These are phyloP conservation scores for Amitus sp. DNA, from an alignment of 2,888 invertebrate species.

Conservation along the genomic window DNA sequence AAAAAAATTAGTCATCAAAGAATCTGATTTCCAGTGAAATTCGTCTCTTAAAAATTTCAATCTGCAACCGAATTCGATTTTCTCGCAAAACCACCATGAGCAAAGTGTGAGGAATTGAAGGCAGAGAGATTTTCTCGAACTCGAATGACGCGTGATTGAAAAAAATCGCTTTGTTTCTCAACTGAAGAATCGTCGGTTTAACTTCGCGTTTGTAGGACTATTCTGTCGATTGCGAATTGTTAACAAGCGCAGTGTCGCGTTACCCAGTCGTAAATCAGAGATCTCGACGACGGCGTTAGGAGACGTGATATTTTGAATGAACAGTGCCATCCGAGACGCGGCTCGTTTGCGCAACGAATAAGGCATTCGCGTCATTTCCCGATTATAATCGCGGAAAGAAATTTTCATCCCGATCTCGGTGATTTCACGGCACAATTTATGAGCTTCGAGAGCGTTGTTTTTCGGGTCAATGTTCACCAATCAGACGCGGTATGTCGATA, in stretches of 20 bases:
- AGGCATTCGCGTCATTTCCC: not conserved
- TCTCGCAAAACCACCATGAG: too few species aligned
- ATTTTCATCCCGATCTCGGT: not conserved
- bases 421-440: not conserved
- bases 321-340: slow-evolving; percentile 1
- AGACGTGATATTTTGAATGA: not conserved
- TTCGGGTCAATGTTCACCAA: slow-evolving; percentile 22
- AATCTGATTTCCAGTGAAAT: too few species aligned
- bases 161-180: too few species aligned
- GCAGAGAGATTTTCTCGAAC: too few species aligned
- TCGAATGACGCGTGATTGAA: too few species aligned
- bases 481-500: slow-evolving; percentile 11
- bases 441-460: slow-evolving; percentile 2
- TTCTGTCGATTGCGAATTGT: not conserved
- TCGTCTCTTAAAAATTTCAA: too few species aligned
- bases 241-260: not conserved
- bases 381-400: not conserved
- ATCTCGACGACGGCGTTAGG: not conserved
- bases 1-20: too few species aligned
- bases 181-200: too few species aligned
- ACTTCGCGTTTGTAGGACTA: not conserved
- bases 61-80: too few species aligned
- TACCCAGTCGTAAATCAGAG: not conserved
- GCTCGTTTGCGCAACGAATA: not conserved
- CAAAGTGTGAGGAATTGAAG: too few species aligned